phyloP scores from a whole-genome alignment of 2,888 invertebrate genomes.

The Myopa tessellatipennis region DNA sequence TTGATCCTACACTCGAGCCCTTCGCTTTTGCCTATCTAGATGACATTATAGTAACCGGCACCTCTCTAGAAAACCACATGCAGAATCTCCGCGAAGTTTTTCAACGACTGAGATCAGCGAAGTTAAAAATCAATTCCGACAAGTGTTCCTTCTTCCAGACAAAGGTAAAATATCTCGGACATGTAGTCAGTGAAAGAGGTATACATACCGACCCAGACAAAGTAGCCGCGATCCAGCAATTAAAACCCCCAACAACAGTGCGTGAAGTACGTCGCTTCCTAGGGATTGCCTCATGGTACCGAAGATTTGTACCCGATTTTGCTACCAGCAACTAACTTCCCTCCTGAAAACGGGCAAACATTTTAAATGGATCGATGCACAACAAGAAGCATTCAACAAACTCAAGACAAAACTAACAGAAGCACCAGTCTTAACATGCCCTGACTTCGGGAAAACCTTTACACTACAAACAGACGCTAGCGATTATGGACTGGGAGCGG shows the following conservation, averaged over 20 bases:
- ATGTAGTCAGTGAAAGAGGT: no score
- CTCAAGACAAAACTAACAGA: no score
- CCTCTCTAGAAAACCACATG: neutral
- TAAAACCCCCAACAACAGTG: conserved; percentile 4
- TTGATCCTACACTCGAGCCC: neutral
- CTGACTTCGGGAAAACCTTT: conserved; percentile 8
- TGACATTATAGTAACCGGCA: neutral
- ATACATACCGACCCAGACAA: no score
- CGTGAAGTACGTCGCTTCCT: conserved; percentile 11
- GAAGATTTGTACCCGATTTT: no score
- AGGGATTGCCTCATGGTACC: neutral
- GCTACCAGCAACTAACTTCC: no score
- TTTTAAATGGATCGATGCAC: no score
- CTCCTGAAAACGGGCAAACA: no score
- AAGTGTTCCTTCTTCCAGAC: neutral
- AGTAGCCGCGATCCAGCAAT: conserved; percentile 10
- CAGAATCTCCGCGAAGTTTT: neutral
- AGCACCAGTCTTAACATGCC: no score
- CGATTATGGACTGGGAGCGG: conserved; percentile 23
- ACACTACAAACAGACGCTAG: conserved; percentile 39
- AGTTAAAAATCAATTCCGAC: neutral
- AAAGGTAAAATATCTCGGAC: neutral
- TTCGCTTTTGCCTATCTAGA: neutral
- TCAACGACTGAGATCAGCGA: neutral
- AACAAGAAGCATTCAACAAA: no score